phyloP scores from a whole-genome alignment of 2,888 invertebrate genomes.

The Melieria picta region DNA sequence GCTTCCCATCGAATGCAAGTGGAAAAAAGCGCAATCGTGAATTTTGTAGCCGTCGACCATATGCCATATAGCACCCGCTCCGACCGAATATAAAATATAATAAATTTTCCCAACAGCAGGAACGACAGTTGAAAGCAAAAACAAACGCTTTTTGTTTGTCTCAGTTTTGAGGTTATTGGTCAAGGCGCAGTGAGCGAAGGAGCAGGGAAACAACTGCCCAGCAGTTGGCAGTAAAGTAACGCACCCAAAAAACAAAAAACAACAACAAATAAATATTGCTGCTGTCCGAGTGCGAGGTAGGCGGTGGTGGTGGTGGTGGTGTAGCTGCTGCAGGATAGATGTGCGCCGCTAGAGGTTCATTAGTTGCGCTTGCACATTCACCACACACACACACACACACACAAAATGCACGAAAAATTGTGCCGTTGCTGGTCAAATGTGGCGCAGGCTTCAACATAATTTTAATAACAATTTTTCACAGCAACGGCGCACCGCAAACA shows the following conservation, averaged over 20 bases:
- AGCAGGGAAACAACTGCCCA: constrained; percentile 3
- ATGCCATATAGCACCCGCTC: constrained; percentile 31
- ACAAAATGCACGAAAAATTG: too few relatives aligned
- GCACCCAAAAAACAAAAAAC: constrained; percentile 5
- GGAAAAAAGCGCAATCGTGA: too few relatives aligned
- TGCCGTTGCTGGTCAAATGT: too few relatives aligned
- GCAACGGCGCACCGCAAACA: too few relatives aligned
- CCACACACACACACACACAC: too few relatives aligned
- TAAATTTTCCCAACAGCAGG: constrained; percentile 18
- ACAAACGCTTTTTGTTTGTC: background rate
- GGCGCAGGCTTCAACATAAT: too few relatives aligned
- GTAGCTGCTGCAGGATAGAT: background rate
- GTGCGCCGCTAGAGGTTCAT: constrained; percentile 3
- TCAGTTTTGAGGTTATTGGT: background rate
- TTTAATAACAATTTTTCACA: too few relatives aligned
- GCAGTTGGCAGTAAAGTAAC: constrained; percentile 4
- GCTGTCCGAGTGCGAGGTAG: background rate
- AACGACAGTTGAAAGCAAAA: too few relatives aligned
- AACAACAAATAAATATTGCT: too few relatives aligned
- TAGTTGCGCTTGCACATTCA: constrained; percentile 14
- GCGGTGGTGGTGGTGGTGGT: constrained; percentile 12
- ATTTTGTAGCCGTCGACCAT: constrained; percentile 2
- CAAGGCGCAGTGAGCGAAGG: background rate
- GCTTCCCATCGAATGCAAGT: too few relatives aligned
- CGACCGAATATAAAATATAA: constrained; percentile 7